Base-by-base conservation (phyloP, 2,113 vertebrate genomes). In the Zosterops hypoxanthus region DNA sequence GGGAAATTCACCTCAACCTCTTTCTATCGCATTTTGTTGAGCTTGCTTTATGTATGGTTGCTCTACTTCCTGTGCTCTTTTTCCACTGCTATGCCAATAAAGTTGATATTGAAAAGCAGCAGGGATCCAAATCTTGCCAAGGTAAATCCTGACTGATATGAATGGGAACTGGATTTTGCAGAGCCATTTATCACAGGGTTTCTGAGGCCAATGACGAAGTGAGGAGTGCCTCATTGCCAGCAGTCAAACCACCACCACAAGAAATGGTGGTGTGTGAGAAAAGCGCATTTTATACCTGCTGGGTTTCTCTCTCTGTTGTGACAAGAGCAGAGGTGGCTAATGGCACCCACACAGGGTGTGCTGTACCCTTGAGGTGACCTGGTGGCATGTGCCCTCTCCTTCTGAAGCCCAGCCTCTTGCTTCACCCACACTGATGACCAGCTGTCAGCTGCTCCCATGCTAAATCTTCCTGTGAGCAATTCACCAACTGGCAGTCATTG, bases 361-460 rank as follows among this genome's bases (percentile, higher is more conserved):
- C 28, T 2, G 1, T 17, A 44, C 17, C 13, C 26, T 60, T 19
- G 49, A 53, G 36, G 46, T 1, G 4, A 72, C 20, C 29, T 46
- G 44, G 28, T 76, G 61, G 31, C 47, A 46, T 2, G 1, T 6
- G 6, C 3, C 22, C 11, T 17, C 17, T 66, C 16, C 44, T 70
- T 10, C 65, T 56, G 46, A 57, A 78, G 26, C 11, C 23, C 34
- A 55, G 42, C 2, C 25, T 79, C 34, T 52, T 56, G 46, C 42
- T 22, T 79, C 71, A 65, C 22, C 33, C 3, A 0, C 2, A 1
- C 22, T 0, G 5, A 23, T 23, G 57, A 29, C 14, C 52, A 82
- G 34, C 57, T 71, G 26, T n/a, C 44, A 89, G 56, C 65, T 82
- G 47, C 36, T 91, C 61, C 64, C 36, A 21, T 5, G 1, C 36